Evolutionary conservation across 35 echinoderm and acorn worm genomes (phyloP).

Genomic region (Chiridota heheva): DNA sequence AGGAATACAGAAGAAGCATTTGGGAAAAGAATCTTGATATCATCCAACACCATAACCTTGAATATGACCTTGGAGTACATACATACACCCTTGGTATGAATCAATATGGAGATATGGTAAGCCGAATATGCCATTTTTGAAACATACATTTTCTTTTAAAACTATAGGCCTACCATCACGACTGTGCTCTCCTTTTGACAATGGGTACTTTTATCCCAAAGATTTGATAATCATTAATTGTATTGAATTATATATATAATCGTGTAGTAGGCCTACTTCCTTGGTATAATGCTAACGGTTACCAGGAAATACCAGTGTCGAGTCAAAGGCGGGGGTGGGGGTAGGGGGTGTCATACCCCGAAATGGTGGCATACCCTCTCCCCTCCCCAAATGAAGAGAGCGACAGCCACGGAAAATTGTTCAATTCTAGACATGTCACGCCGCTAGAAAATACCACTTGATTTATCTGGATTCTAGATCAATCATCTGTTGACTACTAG

Average conservation of each 20-base stretch:
- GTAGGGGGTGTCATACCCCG: too few relatives aligned
- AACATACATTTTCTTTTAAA: neutral
- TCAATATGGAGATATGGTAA: conserved; percentile 83
- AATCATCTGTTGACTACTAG: too few relatives aligned
- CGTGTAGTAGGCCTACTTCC: too few relatives aligned
- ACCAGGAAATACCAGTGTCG: too few relatives aligned
- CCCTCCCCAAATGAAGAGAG: too few relatives aligned
- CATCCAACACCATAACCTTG: conserved; percentile 73
- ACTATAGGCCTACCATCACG: neutral
- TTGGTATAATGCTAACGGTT: too few relatives aligned
- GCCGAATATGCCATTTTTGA: neutral
- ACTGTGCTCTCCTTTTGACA: neutral
- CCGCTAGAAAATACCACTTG: too few relatives aligned
- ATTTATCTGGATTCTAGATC: too few relatives aligned
- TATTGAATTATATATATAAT: neutral
- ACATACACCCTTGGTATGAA: conserved; percentile 81
- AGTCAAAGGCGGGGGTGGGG: too few relatives aligned
- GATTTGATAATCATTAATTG: neutral
- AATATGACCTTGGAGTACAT: conserved; percentile 53
- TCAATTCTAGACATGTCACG: too few relatives aligned
- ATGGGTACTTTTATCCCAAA: neutral
- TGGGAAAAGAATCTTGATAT: conserved; percentile 85
- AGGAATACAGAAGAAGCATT: conserved; percentile 55
- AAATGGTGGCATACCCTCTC: too few relatives aligned
- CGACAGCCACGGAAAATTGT: too few relatives aligned